Evolutionary conservation across 2,888 invertebrate genomes (phyloP).

Genomic region (Dryadula phaetusa): DNA sequence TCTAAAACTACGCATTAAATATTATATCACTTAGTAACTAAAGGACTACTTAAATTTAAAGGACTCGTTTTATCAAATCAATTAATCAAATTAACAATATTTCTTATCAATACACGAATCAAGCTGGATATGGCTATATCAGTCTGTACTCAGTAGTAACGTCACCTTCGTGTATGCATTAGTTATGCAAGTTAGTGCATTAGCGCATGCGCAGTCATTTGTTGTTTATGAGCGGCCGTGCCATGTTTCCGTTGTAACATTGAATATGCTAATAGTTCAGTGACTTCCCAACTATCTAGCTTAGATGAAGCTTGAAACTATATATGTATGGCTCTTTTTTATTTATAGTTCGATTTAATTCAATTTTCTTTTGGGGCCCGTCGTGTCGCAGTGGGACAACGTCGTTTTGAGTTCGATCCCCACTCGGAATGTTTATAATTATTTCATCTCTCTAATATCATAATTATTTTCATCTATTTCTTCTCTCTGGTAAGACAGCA

Average conservation of each 20-base stretch:
- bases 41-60: conserved; percentile 6
- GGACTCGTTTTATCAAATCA: conserved; percentile 3
- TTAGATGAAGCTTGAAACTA: neutral
- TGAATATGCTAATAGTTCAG: conserved; percentile 49
- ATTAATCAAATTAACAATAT: conserved; percentile 12
- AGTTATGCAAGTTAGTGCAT: conserved; percentile 66
- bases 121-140: conserved; percentile 22
- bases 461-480: too few relatives aligned
- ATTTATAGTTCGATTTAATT: neutral
- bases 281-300: conserved; percentile 9
- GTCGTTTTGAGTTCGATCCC: too few relatives aligned
- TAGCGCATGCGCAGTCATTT: conserved; percentile 58
- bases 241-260: conserved; percentile 58
- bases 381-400: too few relatives aligned
- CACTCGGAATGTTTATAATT: too few relatives aligned
- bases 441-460: too few relatives aligned
- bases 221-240: conserved; percentile 56
- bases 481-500: too few relatives aligned
- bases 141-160: too few relatives aligned
- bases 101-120: conserved; percentile 18
- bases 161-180: conserved; percentile 68
- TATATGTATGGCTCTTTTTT: neutral
- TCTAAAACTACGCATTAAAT: neutral
- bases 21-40: neutral
- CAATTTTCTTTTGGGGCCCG: too few relatives aligned